phyloP scores from a whole-genome alignment of 2,888 invertebrate genomes.

The Luperina testacea region DNA sequence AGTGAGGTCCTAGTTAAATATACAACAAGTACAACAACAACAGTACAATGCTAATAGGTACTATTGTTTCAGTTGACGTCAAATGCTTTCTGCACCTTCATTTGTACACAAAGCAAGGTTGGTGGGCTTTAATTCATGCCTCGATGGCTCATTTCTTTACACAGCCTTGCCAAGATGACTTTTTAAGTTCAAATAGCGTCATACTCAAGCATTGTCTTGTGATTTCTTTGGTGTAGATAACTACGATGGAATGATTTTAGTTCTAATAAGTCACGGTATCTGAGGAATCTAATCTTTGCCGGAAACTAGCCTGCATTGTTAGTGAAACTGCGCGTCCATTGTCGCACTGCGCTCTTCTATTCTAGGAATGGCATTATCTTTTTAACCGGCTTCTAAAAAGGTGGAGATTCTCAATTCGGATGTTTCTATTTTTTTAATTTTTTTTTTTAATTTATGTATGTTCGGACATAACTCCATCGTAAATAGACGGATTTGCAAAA shows the following conservation, averaged over 20 bases:
- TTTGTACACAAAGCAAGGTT: slow-evolving; percentile 58
- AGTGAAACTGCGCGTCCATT: slow-evolving; percentile 9
- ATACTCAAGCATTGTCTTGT: slow-evolving; percentile 42
- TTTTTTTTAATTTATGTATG: no score
- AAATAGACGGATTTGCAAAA: no score
- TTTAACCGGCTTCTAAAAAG: not conserved
- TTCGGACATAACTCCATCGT: no score
- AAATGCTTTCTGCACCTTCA: slow-evolving; percentile 34
- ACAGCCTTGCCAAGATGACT: slow-evolving; percentile 28
- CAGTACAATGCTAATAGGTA: slow-evolving; percentile 2
- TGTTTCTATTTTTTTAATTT: no score
- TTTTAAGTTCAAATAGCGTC: slow-evolving; percentile 43
- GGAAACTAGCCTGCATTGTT: slow-evolving; percentile 32
- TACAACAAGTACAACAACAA: not conserved
- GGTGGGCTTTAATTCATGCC: slow-evolving; percentile 6
- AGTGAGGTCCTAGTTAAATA: not conserved
- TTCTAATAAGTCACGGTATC: slow-evolving; percentile 30
- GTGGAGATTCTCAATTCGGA: no score
- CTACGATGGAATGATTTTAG: slow-evolving; percentile 14
- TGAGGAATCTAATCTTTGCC: slow-evolving; percentile 28
- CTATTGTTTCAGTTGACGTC: slow-evolving; percentile 42
- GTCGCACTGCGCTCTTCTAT: slow-evolving; percentile 14
- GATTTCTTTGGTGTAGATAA: slow-evolving; percentile 5
- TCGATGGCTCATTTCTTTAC: slow-evolving; percentile 30
- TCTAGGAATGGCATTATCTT: not conserved